Base-by-base conservation (phyloP, 2,888 invertebrate genomes). In the Odontomyia ornata region DNA sequence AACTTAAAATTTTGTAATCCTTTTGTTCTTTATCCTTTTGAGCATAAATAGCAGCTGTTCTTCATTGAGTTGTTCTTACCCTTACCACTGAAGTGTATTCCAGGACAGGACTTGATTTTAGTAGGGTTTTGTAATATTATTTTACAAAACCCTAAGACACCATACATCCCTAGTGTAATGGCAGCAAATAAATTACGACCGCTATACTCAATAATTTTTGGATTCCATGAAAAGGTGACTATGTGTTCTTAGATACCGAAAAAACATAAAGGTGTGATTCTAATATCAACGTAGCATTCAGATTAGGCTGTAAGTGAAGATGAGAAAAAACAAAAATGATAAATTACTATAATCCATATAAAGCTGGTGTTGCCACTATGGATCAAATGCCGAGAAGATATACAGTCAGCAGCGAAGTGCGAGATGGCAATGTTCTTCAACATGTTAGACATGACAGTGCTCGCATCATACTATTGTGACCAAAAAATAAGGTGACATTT, bases 121-220 rank as follows among this genome's bases (percentile, higher is more conserved):
- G n/a, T n/a, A n/a, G n/a, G n/a, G n/a, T n/a, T n/a, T n/a, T n/a
- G n/a, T n/a, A n/a, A n/a, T n/a, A n/a, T n/a, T n/a, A n/a, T n/a
- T n/a, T n/a, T n/a, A n/a, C n/a, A n/a, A n/a, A n/a, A n/a, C n/a
- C n/a, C n/a, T n/a, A n/a, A n/a, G n/a, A n/a, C n/a, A n/a, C n/a
- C n/a, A n/a, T n/a, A 76, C n/a, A 69, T 76, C 21, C 76, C 76
- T 4, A 28, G 5, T 15, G 25, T n/a, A 7, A 56, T 76, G 65
- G 21, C 15, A 52, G 27, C 65, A 27, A 28, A 46, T 13, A 65
- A 56, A 11, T n/a, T n/a, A n/a, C n/a, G n/a, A n/a, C n/a, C n/a
- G n/a, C n/a, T n/a, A n/a, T n/a, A n/a, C n/a, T n/a, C 79, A 77
- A 77, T 77, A 56, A 64, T 79, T 27, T 81, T 79, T 77, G 80